Conservation (phyloP, 2,888 invertebrate genomes). For the Cetonia aurata region DNA sequence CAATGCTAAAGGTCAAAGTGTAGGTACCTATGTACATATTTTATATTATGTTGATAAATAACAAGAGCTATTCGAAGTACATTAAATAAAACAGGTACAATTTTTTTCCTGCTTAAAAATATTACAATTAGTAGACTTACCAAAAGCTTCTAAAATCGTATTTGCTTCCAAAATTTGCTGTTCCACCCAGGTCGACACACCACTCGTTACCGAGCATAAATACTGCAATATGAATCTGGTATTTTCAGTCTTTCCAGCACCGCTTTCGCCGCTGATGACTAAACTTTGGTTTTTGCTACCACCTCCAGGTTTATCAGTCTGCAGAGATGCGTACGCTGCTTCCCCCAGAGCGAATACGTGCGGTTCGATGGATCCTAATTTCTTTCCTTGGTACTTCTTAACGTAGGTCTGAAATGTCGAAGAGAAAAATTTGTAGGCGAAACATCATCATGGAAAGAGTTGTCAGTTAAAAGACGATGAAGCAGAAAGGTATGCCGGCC, state of each 20-base stretch:
- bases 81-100: neutral
- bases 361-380: slow-evolving; percentile 85
- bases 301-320: slow-evolving; percentile 64
- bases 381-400: slow-evolving; percentile 84
- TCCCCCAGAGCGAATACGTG: slow-evolving; percentile 94
- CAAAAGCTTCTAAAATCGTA: slow-evolving; percentile 93
- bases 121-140: slow-evolving; percentile 65
- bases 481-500: too few species aligned
- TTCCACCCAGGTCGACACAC: slow-evolving; percentile 92
- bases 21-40: too few species aligned
- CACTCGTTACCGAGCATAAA: slow-evolving; percentile 85
- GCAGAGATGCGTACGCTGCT: slow-evolving; percentile 85
- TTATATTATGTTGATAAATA: too few species aligned
- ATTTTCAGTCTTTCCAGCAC: slow-evolving; percentile 94
- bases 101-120: slow-evolving; percentile 1
- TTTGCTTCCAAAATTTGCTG: slow-evolving; percentile 95
- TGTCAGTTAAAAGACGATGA: too few species aligned
- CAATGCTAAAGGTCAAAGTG: too few species aligned
- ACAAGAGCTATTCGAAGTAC: too few species aligned
- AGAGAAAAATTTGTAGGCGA: neutral
- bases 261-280: slow-evolving; percentile 93
- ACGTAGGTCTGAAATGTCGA: slow-evolving; percentile 79
- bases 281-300: slow-evolving; percentile 78
- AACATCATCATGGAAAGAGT: too few species aligned
- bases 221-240: slow-evolving; percentile 93